Conservation (phyloP, 1,140 invertebrate genomes). For the Heliconius nattereri region DNA sequence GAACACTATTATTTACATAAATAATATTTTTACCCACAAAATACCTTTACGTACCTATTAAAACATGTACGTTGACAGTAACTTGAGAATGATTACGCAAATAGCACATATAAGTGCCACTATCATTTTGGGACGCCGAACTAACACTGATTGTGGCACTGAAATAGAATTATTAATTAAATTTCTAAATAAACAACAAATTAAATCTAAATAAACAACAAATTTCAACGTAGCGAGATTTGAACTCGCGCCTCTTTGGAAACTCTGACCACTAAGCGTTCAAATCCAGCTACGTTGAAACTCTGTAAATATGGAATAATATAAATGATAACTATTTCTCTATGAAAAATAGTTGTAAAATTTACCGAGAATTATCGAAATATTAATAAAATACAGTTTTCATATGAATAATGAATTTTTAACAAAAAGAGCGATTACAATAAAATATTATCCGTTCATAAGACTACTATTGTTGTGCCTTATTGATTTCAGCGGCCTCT, state of each 20-base stretch:
- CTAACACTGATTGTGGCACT: slow-evolving; percentile 71
- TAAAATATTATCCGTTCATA: slow-evolving; percentile 36
- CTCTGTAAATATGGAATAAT: too few relatives aligned
- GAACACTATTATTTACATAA: not conserved
- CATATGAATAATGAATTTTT: not conserved
- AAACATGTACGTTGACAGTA: slow-evolving; percentile 70
- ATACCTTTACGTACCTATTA: slow-evolving; percentile 65
- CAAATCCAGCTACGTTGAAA: too few relatives aligned
- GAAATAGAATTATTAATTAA: slow-evolving; percentile 35
- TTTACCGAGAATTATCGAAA: too few relatives aligned
- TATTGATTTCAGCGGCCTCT: slow-evolving; percentile 36
- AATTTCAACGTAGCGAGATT: too few relatives aligned
- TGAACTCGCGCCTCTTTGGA: too few relatives aligned
- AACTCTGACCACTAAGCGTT: too few relatives aligned
- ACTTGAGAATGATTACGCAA: slow-evolving; percentile 73
- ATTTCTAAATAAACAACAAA: not conserved
- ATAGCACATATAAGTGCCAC: slow-evolving; percentile 67
- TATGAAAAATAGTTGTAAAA: too few relatives aligned
- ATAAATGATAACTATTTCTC: too few relatives aligned
- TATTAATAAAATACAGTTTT: not conserved
- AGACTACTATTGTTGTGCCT: slow-evolving; percentile 35
- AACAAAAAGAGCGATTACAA: slow-evolving; percentile 29
- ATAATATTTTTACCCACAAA: not conserved
- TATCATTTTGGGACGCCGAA: slow-evolving; percentile 73
- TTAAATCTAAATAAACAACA: not conserved